Base-by-base conservation (phyloP, 2,113 vertebrate genomes). In the Herpailurus yagouaroundi region DNA sequence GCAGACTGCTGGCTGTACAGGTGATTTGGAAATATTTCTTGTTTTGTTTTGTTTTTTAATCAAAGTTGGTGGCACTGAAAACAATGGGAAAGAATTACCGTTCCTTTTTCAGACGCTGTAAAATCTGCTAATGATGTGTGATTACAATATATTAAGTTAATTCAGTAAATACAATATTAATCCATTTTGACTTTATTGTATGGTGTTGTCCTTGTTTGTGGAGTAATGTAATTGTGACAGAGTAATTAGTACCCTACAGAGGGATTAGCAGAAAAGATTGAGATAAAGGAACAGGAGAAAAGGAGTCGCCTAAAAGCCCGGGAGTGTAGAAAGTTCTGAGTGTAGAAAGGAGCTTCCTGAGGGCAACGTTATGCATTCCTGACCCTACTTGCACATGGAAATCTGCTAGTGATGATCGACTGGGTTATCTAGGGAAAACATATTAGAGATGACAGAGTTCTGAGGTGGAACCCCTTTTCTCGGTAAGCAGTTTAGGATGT, bases 111-210 rank as follows among this genome's bases (percentile, higher is more conserved):
- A 90, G 25, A 33, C 48, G 4, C 69, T 80, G 19, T 55, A 94
- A 95, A 96, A 71, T 81, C 76, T 23, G 25, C 80, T 81, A 69
- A 69, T 64, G 88, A 88, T 88, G 14, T 71, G 63, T 71, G 63
- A 38, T 97, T 95, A 92, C 3, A 48, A 23, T 73, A 69, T 94
- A 87, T 79, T 45, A 92, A 85, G 48, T 73, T 95, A 95, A 92
- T 92, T 25, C n/a, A 94, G 79, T 95, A 95, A 91, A 95, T 98
- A 86, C 79, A 94, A 80, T 50, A 69, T 71, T 92, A 97, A 96
- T 96, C 92, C 64, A 16, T 94, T 86, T 82, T 97, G 95, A 89
- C 45, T 96, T 89, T 27, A 19, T 77, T 90, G 48, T 60, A 15
- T 64, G 64, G 50, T 90, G 45, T 48, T 94, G 92, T 64, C 83